Evolutionary conservation across 2,888 invertebrate genomes (phyloP).

Genomic region (Cyclophora punctaria): DNA sequence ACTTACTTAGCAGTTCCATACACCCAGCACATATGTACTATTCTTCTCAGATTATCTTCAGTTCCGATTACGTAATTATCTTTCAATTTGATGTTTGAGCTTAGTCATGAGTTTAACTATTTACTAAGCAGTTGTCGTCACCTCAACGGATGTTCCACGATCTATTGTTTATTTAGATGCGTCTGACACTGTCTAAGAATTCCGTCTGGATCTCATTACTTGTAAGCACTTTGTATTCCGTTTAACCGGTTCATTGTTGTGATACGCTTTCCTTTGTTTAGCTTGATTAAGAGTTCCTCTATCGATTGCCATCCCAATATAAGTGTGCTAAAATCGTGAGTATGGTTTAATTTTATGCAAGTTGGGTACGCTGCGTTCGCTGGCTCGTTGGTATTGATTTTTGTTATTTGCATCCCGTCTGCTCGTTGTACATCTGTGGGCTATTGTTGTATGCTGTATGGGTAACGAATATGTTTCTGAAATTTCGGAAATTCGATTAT

Average conservation of each 20-base stretch:
- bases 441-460: slow-evolving; percentile 63
- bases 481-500: slow-evolving; percentile 8
- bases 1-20: slow-evolving; percentile 54
- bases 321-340: slow-evolving; percentile 42
- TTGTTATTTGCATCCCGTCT: slow-evolving; percentile 73
- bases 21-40: slow-evolving; percentile 25
- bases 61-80: slow-evolving; percentile 17
- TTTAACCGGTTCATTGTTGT: slow-evolving; percentile 6
- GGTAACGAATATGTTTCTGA: slow-evolving; percentile 35
- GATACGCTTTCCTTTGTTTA: slow-evolving; percentile 12
- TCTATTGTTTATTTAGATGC: slow-evolving; percentile 55
- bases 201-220: slow-evolving; percentile 33
- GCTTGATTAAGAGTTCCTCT: slow-evolving; percentile 13
- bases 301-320: slow-evolving; percentile 23
- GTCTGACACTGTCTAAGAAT: slow-evolving; percentile 50
- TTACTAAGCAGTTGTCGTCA: slow-evolving; percentile 53
- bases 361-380: slow-evolving; percentile 51
- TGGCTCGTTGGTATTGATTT: slow-evolving; percentile 63
- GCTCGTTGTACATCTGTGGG: slow-evolving; percentile 54
- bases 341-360: slow-evolving; percentile 56
- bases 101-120: slow-evolving; percentile 29
- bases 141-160: slow-evolving; percentile 52
- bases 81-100: slow-evolving; percentile 20
- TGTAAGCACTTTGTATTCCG: slow-evolving; percentile 21
- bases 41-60: slow-evolving; percentile 21